These are phyloP conservation scores for Sylvilagus floridanus DNA, from an alignment of 2,797 vertebrate species.

Conservation along the genomic window DNA sequence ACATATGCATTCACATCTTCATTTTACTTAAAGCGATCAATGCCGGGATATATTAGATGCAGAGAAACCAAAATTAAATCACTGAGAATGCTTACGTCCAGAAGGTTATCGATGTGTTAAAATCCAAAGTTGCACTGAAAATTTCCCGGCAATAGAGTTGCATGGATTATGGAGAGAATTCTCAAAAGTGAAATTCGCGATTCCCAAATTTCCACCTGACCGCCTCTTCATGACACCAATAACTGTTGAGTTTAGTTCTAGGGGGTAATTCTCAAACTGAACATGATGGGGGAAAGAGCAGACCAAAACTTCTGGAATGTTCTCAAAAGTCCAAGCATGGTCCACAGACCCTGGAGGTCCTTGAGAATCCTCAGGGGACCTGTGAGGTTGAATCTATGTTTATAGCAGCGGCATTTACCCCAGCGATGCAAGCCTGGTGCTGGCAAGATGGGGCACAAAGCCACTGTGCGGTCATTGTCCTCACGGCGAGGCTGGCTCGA, in stretches of 20 bases:
- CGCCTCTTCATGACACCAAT: not conserved
- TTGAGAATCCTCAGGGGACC: not conserved
- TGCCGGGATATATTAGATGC: conserved; percentile 1
- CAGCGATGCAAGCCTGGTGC: not conserved
- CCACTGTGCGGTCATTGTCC: rapidly evolving
- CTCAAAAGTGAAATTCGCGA: not conserved
- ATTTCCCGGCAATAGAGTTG: not conserved
- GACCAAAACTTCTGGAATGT: not conserved
- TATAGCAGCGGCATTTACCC: not conserved
- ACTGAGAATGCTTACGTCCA: not conserved
- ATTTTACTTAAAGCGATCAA: conserved; percentile 51
- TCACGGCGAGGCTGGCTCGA: too few relatives aligned
- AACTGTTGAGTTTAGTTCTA: not conserved
- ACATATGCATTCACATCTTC: not conserved
- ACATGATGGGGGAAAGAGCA: not conserved
- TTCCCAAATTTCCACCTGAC: not conserved
- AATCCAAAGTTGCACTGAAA: not conserved
- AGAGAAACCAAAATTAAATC: conserved; percentile 63
- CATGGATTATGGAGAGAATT: not conserved
- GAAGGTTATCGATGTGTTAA: conserved; percentile 19
- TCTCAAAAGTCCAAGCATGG: not conserved
- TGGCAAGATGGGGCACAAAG: not conserved
- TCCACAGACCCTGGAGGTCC: not conserved
- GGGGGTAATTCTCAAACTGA: not conserved
- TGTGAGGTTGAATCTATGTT: not conserved